Evolutionary conservation across 2,888 invertebrate genomes (phyloP).

Genomic region (Lasioglossum marginatum): DNA sequence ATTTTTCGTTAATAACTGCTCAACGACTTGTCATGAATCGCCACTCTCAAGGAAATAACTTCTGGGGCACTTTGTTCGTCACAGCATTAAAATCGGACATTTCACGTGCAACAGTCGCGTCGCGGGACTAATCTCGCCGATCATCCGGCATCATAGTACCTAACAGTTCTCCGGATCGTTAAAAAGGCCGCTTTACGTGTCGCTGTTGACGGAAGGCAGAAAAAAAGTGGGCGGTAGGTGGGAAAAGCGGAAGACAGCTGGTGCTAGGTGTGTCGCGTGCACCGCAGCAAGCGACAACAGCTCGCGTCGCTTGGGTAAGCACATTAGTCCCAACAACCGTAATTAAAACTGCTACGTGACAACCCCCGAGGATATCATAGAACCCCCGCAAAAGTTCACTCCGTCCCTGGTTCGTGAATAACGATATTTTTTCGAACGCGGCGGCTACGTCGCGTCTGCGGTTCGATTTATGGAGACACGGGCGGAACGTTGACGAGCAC

Average conservation of each 20-base stretch:
- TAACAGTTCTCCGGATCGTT: conserved; percentile 34
- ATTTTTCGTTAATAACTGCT: no score
- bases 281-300: conserved; percentile 64
- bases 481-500: conserved; percentile 12
- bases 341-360: conserved; percentile 75
- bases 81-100: no score
- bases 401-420: conserved; percentile 46
- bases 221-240: conserved; percentile 40
- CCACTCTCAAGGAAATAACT: no score
- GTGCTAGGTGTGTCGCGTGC: conserved; percentile 68
- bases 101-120: background rate
- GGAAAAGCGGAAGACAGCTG: conserved; percentile 69
- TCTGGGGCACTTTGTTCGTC: no score
- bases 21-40: no score
- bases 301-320: conserved; percentile 68
- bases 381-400: background rate
- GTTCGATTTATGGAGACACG: conserved; percentile 50
- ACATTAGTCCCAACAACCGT: conserved; percentile 69
- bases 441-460: conserved; percentile 23
- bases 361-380: conserved; percentile 40
- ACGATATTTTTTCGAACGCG: conserved; percentile 36
- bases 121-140: conserved; percentile 38
- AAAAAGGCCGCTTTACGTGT: conserved; percentile 26
- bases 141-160: conserved; percentile 10
- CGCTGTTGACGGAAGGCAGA: conserved; percentile 16